Evolutionary conservation across 2,113 vertebrate genomes (phyloP).

Genomic region (Nycticorax nycticorax): DNA sequence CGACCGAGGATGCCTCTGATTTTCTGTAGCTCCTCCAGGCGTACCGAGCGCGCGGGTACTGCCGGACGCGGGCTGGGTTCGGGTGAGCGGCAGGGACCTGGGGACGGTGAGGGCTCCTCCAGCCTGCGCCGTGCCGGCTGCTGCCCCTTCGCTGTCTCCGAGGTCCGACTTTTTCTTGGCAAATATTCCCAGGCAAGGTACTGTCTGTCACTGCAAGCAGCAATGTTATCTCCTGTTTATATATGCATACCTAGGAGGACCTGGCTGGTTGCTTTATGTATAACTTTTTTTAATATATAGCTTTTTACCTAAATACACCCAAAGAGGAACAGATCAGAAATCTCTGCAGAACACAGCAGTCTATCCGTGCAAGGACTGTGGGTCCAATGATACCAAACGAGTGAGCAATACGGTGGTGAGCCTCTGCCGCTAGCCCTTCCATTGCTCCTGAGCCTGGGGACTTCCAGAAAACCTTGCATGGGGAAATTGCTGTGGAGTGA

Average conservation of each 20-base stretch:
- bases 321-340: background rate
- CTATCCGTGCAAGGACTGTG: accelerated
- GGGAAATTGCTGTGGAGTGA: background rate
- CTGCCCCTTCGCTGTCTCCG: background rate
- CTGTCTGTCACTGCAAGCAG: background rate
- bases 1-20: background rate
- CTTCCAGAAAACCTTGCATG: accelerated
- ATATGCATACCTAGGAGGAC: accelerated
- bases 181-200: accelerated
- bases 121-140: background rate
- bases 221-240: accelerated
- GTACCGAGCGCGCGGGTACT: accelerated
- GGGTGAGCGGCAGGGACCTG: background rate
- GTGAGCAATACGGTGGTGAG: accelerated
- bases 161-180: background rate
- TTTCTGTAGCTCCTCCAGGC: background rate
- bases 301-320: accelerated
- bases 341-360: background rate
- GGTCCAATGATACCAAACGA: background rate
- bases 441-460: accelerated
- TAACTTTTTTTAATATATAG: background rate
- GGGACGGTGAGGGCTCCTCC: accelerated
- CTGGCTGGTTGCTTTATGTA: background rate
- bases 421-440: background rate
- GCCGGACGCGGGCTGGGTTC: background rate